Evolutionary conservation across 2,888 invertebrate genomes (phyloP), one percentile per base, ranked within the genome.

Genomic region (Tipula confusa): DNA sequence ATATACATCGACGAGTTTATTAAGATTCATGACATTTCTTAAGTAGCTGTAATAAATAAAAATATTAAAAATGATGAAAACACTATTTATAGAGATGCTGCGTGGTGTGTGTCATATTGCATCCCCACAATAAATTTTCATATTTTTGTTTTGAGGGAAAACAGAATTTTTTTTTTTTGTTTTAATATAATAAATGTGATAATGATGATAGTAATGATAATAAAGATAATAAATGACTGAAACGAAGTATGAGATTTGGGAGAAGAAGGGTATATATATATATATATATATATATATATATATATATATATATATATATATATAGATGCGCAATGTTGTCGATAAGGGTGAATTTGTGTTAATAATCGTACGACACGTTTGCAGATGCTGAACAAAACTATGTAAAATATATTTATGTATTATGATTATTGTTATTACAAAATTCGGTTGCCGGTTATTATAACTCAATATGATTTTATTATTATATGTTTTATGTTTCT

Each of bases 151-250:
- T 64, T 64, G 64, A 64, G 64, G 64, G 64, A 64, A 64, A 64
- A 64, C 64, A 64, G 24, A 64, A 9, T 64, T 64, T 64, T 64
- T 64, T 24, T 11, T 18, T 64, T 64, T 64, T 24, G 24, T 64
- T 64, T 64, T 24, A 24, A 24, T 64, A 24, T 64, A 64, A 64
- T 64, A 64, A 64, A 64, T 64, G 64, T 64, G 64, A 64, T 64
- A 64, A 64, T 64, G 64, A 64, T 64, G 64, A 64, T 64, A 64
- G 64, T 64, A 64, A 64, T 64, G 64, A 64, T 64, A 64, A 64
- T 64, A 64, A 64, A 64, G 64, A 64, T 64, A 64, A 64, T 64
- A 64, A 64, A 64, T 64, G 64, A 9, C 9, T 64, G 64, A 3
- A 31, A 24, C 24, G n/a, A 24, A 24, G 64, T 64, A 24, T 64